Evolutionary conservation across 2,888 invertebrate species (phyloP), one percentile per base, ranked within the genome.

Genomic region (Chrysolina haemoptera): DNA sequence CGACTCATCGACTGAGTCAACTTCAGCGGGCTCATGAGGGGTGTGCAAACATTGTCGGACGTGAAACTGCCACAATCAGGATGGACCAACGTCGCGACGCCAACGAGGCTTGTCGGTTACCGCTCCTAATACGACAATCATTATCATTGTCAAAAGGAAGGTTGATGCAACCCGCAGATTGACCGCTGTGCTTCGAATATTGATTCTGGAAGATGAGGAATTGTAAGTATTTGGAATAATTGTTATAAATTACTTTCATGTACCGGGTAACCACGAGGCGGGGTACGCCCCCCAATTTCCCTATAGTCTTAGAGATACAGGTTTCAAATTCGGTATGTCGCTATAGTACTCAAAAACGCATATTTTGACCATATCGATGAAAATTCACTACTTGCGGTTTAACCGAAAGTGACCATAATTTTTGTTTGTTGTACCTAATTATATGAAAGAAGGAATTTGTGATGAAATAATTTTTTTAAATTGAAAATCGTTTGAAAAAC

Each of bases 1-100:
- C 83, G 82, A 85, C 83, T 86, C 86, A 85, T 86, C 85, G 84
- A 83, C 84, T 84, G 82, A 85, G 86, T 85, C 86, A 86, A 86
- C 85, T 86, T 82, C 80, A 82, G 80, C 82, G 82, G 81, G 67
- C 82, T 84, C 85, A 85, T 85, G 85, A 86, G 84, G 84, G 84
- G 82, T 84, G 82, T 83, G 86, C 84, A 86, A 86, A 86, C 84
- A 86, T 79, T 79, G 77, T 80, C 81, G 84, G 82, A 84, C 82
- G 84, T 83, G 84, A 81, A 82, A 80, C 82, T 80, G 82, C 82
- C 81, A 84, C 84, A 85, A 85, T 85, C 85, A 84, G 79, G 69
- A 73, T 70, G 71, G 76, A 75, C 74, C 48, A 55, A 63, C 68
- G 62, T 20, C 22, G 18, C 68, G 68, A 48, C 73, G 68, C 27